Percentiles rank a stretch among this genome's conserved stretches.
These are phyloP conservation scores for Syngnathus rostellatus DNA, from an alignment of 2,797 vertebrate genomes.

Conservation along the genomic window DNA sequence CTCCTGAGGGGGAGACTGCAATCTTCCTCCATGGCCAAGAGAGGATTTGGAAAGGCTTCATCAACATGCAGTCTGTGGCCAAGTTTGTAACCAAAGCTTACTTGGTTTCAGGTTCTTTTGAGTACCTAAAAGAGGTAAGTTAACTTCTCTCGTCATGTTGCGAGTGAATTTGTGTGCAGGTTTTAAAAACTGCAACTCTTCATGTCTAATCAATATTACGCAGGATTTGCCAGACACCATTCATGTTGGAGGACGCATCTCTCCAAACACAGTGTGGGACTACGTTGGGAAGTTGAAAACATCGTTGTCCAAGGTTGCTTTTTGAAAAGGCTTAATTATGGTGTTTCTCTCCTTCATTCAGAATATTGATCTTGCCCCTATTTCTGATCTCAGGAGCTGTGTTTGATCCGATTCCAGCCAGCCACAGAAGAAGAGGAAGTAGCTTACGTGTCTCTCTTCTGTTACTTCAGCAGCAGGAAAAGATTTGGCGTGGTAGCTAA, in stretches of 20 bases:
- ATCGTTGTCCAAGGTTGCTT: slow-evolving; percentile 88
- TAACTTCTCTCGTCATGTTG: neutral
- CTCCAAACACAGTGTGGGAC: slow-evolving; percentile 94
- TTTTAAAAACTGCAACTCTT: neutral
- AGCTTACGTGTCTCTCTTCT: slow-evolving; percentile 96
- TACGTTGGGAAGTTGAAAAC: slow-evolving; percentile 97
- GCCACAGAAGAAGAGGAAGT: slow-evolving; percentile 98
- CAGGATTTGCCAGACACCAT: slow-evolving; percentile 98
- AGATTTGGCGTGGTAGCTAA: slow-evolving; percentile 96
- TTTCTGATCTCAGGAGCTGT: slow-evolving; percentile 77
- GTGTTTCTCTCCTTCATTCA: neutral
- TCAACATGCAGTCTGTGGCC: slow-evolving; percentile 96
- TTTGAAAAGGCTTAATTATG: neutral
- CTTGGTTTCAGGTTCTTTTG: slow-evolving; percentile 91
- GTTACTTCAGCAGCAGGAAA: slow-evolving; percentile 97
- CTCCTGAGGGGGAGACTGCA: slow-evolving; percentile 84
- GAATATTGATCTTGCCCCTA: neutral
- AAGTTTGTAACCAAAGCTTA: slow-evolving; percentile 99
- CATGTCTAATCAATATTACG: slow-evolving; percentile 26
- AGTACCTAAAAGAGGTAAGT: slow-evolving; percentile 89
- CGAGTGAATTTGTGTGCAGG: neutral
- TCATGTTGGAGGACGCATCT: slow-evolving; percentile 90
- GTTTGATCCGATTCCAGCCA: slow-evolving; percentile 95
- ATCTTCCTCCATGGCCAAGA: slow-evolving; percentile 87
- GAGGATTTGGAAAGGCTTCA: slow-evolving; percentile 97